Conservation (phyloP, 2,113 vertebrate species). For the Calypte anna region DNA sequence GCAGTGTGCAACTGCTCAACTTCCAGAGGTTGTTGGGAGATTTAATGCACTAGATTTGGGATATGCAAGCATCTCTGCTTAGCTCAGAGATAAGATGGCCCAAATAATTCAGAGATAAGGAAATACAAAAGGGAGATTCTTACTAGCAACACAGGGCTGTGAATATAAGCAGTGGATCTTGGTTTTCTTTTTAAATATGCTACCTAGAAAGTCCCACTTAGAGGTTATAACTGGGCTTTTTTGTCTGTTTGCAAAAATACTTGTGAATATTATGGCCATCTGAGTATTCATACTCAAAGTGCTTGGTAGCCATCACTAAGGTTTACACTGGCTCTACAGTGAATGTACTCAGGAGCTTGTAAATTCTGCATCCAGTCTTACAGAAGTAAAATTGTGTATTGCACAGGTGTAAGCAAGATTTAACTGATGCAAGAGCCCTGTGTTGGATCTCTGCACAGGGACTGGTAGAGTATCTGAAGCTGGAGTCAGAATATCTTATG, state of each 20-base stretch:
- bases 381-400: neutral
- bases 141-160: neutral
- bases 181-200: neutral
- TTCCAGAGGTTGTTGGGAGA: conserved; percentile 28
- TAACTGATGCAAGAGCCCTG: neutral
- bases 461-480: neutral
- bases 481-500: neutral
- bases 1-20: neutral
- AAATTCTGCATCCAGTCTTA: neutral
- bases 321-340: neutral
- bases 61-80: conserved; percentile 22
- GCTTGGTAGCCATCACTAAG: neutral
- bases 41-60: neutral
- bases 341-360: neutral
- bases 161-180: neutral
- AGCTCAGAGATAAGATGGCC: conserved; percentile 23
- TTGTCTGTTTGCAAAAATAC: neutral
- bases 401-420: neutral
- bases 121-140: neutral
- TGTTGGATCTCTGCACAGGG: neutral
- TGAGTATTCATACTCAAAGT: neutral
- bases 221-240: neutral
- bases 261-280: neutral
- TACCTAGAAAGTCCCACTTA: neutral
- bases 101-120: conserved; percentile 51